These are phyloP conservation scores for Ophiodon elongatus DNA, from an alignment of 2,113 vertebrate species.

Conservation along the genomic window DNA sequence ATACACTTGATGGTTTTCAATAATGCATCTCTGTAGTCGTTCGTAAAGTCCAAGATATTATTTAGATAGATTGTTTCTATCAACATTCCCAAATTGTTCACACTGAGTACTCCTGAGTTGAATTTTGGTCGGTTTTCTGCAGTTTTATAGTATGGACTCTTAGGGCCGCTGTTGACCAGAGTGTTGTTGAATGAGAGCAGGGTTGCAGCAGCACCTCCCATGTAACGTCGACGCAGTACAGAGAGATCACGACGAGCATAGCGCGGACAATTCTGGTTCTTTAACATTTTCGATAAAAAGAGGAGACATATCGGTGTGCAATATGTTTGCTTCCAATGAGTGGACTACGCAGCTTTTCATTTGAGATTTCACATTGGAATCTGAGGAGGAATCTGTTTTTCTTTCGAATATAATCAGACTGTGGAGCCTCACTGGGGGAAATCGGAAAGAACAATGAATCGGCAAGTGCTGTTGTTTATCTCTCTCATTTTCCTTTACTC, in stretches of 20 bases:
- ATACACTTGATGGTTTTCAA: background rate
- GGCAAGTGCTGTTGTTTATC: slow-evolving; percentile 7
- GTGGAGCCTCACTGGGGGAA: background rate
- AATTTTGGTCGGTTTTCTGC: background rate
- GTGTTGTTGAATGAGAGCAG: background rate
- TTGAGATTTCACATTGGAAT: background rate
- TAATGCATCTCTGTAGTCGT: accelerated
- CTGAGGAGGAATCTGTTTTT: background rate
- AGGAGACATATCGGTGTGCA: background rate
- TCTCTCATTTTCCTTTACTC: background rate
- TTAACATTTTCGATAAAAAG: background rate
- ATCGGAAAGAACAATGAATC: slow-evolving; percentile 20
- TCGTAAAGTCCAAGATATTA: background rate
- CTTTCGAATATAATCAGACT: background rate
- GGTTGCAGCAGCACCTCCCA: background rate
- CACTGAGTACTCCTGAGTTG: background rate
- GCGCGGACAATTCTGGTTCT: background rate
- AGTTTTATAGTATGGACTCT: slow-evolving; percentile 75
- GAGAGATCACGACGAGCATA: background rate
- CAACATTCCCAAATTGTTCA: background rate
- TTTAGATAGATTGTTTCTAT: background rate
- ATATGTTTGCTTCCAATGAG: accelerated
- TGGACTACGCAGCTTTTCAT: background rate
- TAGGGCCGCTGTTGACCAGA: slow-evolving; percentile 53
- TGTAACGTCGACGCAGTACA: slow-evolving; percentile 4